A percentile compares a stretch with the other conserved stretches of the same genome.
Evolutionary conservation across 2,113 vertebrate species (phyloP).

Genomic region (Mormyrus lacerda): DNA sequence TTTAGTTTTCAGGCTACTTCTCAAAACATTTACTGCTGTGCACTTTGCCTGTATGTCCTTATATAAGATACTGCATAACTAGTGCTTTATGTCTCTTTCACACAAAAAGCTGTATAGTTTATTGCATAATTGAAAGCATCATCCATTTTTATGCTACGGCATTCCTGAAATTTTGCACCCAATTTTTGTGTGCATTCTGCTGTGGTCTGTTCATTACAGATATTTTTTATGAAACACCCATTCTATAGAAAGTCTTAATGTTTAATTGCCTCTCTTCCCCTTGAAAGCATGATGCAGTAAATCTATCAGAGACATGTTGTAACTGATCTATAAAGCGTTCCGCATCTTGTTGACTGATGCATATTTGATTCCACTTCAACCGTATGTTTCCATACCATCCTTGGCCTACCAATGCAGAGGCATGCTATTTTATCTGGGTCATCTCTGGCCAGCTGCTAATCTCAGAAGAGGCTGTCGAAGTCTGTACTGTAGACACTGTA

Average conservation of each 20-base stretch:
- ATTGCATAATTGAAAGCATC: background rate
- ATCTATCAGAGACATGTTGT: background rate
- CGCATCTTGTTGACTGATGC: background rate
- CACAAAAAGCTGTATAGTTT: background rate
- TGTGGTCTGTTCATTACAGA: background rate
- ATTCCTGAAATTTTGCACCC: background rate
- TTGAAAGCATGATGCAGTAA: background rate
- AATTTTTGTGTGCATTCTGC: background rate
- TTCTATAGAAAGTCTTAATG: background rate
- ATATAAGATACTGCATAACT: background rate
- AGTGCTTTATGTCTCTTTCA: background rate
- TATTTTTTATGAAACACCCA: background rate
- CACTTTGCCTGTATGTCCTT: background rate
- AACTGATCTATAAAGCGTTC: background rate
- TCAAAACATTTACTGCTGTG: background rate
- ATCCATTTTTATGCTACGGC: background rate
- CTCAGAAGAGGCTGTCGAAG: background rate
- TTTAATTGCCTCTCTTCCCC: background rate
- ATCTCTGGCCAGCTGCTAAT: background rate
- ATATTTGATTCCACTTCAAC: background rate
- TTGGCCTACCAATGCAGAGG: background rate
- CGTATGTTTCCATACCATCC: background rate
- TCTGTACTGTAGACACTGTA: background rate
- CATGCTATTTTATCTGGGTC: background rate
- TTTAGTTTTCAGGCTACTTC: background rate